Conservation (phyloP, 2,113 vertebrate genomes). For the Neolamprologus tretocephalus region DNA sequence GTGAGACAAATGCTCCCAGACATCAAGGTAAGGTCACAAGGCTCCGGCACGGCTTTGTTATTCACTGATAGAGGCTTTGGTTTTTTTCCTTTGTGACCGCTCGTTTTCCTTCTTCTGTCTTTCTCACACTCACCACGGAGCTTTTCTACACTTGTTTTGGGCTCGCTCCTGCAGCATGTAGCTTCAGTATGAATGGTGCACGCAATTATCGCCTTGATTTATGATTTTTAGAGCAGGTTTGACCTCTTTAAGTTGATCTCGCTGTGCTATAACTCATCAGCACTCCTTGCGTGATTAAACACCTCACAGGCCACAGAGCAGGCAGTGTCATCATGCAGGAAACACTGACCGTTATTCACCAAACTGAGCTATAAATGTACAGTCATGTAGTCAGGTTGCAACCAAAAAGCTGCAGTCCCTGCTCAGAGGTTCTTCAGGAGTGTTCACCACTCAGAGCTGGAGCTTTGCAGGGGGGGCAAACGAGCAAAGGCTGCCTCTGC, state of each 20-base stretch:
- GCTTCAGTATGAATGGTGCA: background rate
- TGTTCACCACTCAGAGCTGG: background rate
- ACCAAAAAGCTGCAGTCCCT: background rate
- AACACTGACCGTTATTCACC: background rate
- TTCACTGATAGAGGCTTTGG: background rate
- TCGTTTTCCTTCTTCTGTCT: background rate
- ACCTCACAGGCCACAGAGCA: background rate
- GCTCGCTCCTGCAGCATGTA: background rate
- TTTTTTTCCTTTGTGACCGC: background rate
- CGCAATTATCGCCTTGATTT: background rate
- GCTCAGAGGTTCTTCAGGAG: background rate
- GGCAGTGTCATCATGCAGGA: background rate
- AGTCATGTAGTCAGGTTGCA: background rate
- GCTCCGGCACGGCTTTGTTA: background rate
- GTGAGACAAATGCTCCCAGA: conserved; percentile 74
- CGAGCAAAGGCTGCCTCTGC: background rate
- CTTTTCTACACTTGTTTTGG: background rate
- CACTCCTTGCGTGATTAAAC: background rate
- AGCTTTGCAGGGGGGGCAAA: background rate
- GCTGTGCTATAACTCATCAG: background rate
- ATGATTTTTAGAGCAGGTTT: background rate
- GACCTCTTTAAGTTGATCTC: background rate
- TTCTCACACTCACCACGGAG: no score
- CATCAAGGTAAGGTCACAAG: conserved; percentile 63
- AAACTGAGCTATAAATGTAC: background rate